These are phyloP conservation scores for Stegophylla sp. DNA, from an alignment of 2,888 invertebrate species.

Conservation along the genomic window DNA sequence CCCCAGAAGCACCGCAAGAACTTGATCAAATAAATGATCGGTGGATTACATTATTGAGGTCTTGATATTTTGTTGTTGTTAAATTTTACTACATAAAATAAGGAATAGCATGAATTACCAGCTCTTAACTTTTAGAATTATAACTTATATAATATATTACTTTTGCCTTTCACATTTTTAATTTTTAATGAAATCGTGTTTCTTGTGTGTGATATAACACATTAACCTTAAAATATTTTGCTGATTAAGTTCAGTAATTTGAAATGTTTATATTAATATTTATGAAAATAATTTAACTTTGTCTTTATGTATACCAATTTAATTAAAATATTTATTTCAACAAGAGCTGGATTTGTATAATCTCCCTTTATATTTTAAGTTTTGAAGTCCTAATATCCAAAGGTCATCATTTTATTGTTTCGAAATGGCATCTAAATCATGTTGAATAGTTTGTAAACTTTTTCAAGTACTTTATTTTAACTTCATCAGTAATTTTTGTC, in stretches of 20 bases:
- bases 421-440: not conserved
- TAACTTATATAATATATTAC: constrained; percentile 41
- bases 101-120: constrained; percentile 51
- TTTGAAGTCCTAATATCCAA: not conserved
- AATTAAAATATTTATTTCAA: not conserved
- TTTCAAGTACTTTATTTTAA: not conserved
- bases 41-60: constrained; percentile 54
- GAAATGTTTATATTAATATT: constrained; percentile 5
- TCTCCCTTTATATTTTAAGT: not conserved
- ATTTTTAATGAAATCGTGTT: constrained; percentile 58
- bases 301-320: not conserved
- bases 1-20: constrained; percentile 57
- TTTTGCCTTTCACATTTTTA: constrained; percentile 41
- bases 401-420: not conserved
- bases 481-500: not conserved
- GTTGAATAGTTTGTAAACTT: not conserved
- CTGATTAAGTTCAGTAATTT: constrained; percentile 5
- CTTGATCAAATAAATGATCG: constrained; percentile 57
- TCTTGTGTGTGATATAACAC: constrained; percentile 32
- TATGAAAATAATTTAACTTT: not conserved
- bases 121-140: constrained; percentile 45
- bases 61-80: constrained; percentile 51
- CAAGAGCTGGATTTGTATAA: not conserved
- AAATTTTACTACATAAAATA: constrained; percentile 30
- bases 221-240: constrained; percentile 28